Conservation (phyloP, 2,797 vertebrate species). For the Dendrocincla fuliginosa region DNA sequence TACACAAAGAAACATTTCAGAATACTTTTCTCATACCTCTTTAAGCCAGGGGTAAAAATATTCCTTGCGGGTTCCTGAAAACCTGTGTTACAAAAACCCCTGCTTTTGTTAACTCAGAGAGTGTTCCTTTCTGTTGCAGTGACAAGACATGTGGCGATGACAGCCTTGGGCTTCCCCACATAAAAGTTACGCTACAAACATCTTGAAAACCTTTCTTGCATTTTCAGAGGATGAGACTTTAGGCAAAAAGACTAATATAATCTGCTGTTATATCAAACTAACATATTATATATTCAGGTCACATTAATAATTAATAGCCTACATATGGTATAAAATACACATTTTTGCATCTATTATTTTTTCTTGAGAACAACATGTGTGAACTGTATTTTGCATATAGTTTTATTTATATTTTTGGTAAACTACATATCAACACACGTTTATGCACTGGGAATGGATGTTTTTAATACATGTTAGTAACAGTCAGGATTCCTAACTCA, state of each 20-base stretch:
- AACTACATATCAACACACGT: background rate
- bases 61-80: background rate
- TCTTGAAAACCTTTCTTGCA: slow-evolving; percentile 38
- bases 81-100: background rate
- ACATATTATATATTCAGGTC: slow-evolving; percentile 45
- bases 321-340: slow-evolving; percentile 12
- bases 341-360: slow-evolving; percentile 9
- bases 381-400: background rate
- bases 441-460: background rate
- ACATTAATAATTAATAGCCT: slow-evolving; percentile 51
- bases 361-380: background rate
- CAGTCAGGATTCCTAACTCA: background rate
- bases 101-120: background rate
- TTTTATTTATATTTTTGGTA: slow-evolving; percentile 6
- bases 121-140: background rate
- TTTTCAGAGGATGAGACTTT: slow-evolving; percentile 29
- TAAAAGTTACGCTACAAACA: background rate
- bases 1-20: background rate
- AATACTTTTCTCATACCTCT: background rate
- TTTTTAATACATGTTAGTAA: slow-evolving; percentile 19
- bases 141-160: slow-evolving; percentile 1
- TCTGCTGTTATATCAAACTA: slow-evolving; percentile 17
- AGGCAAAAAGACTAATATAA: slow-evolving; percentile 37
- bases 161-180: background rate
- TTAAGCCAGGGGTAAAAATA: background rate